A percentile compares a stretch with the other conserved stretches of the same genome.
Evolutionary conservation across 2,888 invertebrate genomes (phyloP).

Genomic region (Vandiemenella viatica): DNA sequence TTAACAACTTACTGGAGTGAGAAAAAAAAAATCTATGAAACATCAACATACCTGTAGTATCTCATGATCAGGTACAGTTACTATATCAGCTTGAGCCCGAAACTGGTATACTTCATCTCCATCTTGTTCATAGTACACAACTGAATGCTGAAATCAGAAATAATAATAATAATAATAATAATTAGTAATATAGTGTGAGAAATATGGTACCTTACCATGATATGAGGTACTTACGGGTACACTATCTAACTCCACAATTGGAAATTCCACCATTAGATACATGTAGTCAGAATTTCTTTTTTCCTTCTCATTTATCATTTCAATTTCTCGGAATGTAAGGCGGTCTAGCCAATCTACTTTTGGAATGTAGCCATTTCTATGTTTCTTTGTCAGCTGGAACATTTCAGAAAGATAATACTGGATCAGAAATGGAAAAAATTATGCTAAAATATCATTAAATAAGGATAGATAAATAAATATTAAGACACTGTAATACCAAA

Average conservation of each 20-base stretch:
- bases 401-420: no score
- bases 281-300: conserved; percentile 84
- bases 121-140: conserved; percentile 88
- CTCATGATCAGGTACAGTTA: conserved; percentile 74
- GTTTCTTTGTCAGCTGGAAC: conserved; percentile 82
- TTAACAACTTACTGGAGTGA: no score
- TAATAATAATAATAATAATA: no score
- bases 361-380: conserved; percentile 84
- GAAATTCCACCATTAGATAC: conserved; percentile 92
- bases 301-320: conserved; percentile 85
- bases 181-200: no score
- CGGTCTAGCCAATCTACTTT: conserved; percentile 96
- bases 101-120: conserved; percentile 77
- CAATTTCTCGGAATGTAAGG: conserved; percentile 87
- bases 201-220: no score
- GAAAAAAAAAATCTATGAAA: not conserved
- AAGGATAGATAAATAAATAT: no score
- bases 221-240: conserved; percentile 45
- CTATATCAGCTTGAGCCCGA: conserved; percentile 62
- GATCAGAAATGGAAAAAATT: no score
- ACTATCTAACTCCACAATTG: conserved; percentile 57
- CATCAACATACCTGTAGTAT: conserved; percentile 55
- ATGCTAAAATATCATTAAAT: no score
- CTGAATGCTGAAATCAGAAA: conserved; percentile 52
- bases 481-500: no score